Evolutionary conservation across 92 coral and sea anemone species (phyloP).

Genomic region (Parazoanthus atlanticus): DNA sequence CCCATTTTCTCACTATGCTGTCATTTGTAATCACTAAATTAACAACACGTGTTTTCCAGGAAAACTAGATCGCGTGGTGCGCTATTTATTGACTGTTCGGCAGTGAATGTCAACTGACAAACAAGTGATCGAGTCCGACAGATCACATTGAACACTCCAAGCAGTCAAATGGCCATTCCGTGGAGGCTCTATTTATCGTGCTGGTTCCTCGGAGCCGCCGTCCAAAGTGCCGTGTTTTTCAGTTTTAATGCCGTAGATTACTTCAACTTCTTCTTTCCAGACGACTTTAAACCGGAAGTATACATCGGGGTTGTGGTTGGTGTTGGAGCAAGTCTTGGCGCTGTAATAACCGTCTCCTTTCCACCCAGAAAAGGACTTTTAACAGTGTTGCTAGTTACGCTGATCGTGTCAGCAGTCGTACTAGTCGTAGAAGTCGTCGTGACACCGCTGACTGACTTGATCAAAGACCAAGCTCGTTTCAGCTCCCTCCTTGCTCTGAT

Average conservation of each 20-base stretch:
- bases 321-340: slow-evolving; percentile 83
- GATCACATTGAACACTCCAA: neutral
- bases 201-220: slow-evolving; percentile 94
- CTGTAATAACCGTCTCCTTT: slow-evolving; percentile 70
- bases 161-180: slow-evolving; percentile 57
- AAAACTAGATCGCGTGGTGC: neutral
- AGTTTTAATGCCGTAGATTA: slow-evolving; percentile 88
- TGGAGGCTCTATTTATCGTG: slow-evolving; percentile 78
- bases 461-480: slow-evolving; percentile 68
- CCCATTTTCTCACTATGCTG: neutral
- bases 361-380: slow-evolving; percentile 65
- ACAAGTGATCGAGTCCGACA: neutral
- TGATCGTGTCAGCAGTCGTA: slow-evolving; percentile 64
- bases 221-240: slow-evolving; percentile 87
- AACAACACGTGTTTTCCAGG: neutral
- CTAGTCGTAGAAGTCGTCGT: slow-evolving; percentile 73
- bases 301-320: slow-evolving; percentile 81
- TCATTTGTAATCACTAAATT: neutral
- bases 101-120: neutral
- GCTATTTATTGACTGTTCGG: neutral
- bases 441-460: slow-evolving; percentile 59
- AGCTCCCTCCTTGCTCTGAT: slow-evolving; percentile 66
- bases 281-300: slow-evolving; percentile 85
- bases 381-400: slow-evolving; percentile 65
- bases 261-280: slow-evolving; percentile 88